Base-by-base conservation (phyloP, 2,113 vertebrate genomes). In the Colinus virginianus region DNA sequence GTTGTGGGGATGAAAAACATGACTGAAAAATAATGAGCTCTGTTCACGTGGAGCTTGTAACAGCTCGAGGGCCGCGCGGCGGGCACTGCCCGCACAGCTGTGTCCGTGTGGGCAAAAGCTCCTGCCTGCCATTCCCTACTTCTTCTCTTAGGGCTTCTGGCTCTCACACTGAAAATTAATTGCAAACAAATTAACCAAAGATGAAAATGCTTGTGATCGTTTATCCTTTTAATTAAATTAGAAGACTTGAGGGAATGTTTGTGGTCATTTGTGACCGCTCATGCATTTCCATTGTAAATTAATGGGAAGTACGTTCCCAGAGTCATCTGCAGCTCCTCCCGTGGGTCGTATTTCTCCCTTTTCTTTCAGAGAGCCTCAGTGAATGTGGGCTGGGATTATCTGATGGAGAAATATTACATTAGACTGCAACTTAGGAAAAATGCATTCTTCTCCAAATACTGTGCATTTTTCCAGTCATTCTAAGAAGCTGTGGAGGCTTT, bases 141-240 rank as follows among this genome's bases (percentile, higher is more conserved):
- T 90, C 78, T 81, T 74, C 71, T 92, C 49, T 38, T 51, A 70
- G 43, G 90, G 72, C 32, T 95, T 92, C 63, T 43, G 38, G 6
- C 20, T 79, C 46, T 90, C 26, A 56, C 9, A 43, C 23, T 77
- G 84, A 85, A 91, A 95, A 94, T 95, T 71, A 91, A 90, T 95
- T 91, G 85, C 71, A 92, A 96, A 70, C 34, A 63, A 87, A 92
- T 93, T 84, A 2, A 36, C 87, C 25, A 88, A 77, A 88, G 16
- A 77, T 76, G 45, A 90, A 96, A 90, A 89, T 78, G 56, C 59
- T 89, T 90, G 76, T 23, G 16, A 51, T 90, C 14, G 63, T 84
- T 91, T 89, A 85, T 83, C 80, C 55, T 83, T 92, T 91, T 78
- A 92, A 95, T 94, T 92, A 89, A 83, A 87, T 91, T 63, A 85